Evolutionary conservation across 1,140 invertebrate genomes (phyloP).

Genomic region (Oryctes rhinoceros): DNA sequence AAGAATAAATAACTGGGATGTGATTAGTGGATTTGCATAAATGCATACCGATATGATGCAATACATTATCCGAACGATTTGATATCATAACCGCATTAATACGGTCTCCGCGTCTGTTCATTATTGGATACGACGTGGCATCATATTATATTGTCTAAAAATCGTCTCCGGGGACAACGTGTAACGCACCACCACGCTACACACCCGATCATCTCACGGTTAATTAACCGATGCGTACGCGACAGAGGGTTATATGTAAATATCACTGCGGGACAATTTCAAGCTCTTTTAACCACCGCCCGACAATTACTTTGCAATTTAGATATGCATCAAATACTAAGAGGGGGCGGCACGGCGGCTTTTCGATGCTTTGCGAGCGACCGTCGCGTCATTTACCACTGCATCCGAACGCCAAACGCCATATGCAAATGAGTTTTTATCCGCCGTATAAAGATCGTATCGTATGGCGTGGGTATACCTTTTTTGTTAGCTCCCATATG

Average conservation of each 20-base stretch:
- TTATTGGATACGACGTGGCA: constrained; percentile 22
- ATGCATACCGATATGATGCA: not conserved
- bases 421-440: constrained; percentile 21
- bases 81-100: constrained; percentile 24
- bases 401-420: not conserved
- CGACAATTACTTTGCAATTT: constrained; percentile 60
- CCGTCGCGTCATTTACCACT: constrained; percentile 36
- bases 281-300: constrained; percentile 60
- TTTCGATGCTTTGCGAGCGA: constrained; percentile 27
- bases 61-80: not conserved
- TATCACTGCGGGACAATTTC: constrained; percentile 59
- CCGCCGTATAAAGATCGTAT: not conserved
- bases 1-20: not conserved
- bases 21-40: not conserved
- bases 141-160: constrained; percentile 22
- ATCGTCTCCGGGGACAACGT: constrained; percentile 13
- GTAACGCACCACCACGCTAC: not conserved
- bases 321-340: constrained; percentile 56
- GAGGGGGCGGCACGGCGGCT: constrained; percentile 38
- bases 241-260: constrained; percentile 56
- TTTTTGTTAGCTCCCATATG: constrained; percentile 1
- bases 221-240: constrained; percentile 57
- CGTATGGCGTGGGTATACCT: not conserved
- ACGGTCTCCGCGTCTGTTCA: not conserved
- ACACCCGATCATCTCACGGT: constrained; percentile 56